Evolutionary conservation across 1,140 invertebrate species (phyloP), one percentile per base, ranked within the genome.

Genomic region (Lordiphosa mommai): DNA sequence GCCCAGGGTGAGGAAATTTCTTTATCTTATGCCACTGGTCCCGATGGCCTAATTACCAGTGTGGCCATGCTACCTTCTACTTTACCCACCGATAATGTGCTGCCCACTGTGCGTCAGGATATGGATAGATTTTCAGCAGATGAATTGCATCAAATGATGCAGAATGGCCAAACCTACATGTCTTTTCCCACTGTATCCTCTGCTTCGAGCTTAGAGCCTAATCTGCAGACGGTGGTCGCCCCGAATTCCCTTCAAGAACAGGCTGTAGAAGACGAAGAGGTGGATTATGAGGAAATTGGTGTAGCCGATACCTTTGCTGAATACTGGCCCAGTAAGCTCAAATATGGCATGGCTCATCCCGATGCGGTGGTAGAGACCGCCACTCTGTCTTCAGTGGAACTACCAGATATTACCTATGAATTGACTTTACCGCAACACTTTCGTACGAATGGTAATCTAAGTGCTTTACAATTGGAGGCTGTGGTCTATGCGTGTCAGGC

Each of bases 341-440:
- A 91, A 32, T 52, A 91, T 97, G 53, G 98, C 97, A 4, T 92
- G 92, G 50, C 95, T 94, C 99, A 99, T 92, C 99, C 99, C 0
- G 98, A 99, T 91, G 95, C 97, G 4, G 98, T 99, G 7, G 98
- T 99, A 6, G 99, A 99, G 89, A 99, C 98, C 0, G 97, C 97
- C 14, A 99, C 98, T 0, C 91, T 99, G 32, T 97, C 97, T 0
- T 98, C 96, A 65, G 98, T 99, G 27, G 95, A 96, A 77, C 96
- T 98, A 4, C 95, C 96, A 0, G 96, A 99, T 86, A 95, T 99
- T 33, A 94, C 93, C 90, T 99, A 99, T 89, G 92, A 94, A 47
- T 59, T 99, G 10, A 91, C 92, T 0, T 92, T 99, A 66, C 97
- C 97, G 1, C 93, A 96, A 10, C 93, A 94, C 51, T 93, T 94